phyloP scores from a whole-genome alignment of 2,113 vertebrate species.

The Lepidothrix coronata region DNA sequence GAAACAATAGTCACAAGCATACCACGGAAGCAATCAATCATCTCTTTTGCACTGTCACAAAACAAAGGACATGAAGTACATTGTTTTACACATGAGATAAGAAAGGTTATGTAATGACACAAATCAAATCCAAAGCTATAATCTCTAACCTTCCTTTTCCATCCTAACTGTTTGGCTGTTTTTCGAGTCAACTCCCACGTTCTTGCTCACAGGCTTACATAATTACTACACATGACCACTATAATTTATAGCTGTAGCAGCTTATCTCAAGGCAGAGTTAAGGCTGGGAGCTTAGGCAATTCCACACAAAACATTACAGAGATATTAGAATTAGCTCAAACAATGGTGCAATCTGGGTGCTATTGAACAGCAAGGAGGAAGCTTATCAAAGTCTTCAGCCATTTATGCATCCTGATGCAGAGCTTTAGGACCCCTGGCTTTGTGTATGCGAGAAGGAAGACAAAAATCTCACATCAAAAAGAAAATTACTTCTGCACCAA shows the following conservation, averaged over 20 bases:
- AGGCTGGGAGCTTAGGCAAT: neutral
- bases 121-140: neutral
- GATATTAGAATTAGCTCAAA: neutral
- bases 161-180: neutral
- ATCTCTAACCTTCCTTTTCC: neutral
- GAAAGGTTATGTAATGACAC: neutral
- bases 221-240: neutral
- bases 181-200: neutral
- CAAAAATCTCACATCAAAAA: neutral
- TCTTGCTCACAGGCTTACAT: neutral
- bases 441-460: neutral
- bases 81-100: neutral
- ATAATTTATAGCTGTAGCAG: constrained; percentile 12
- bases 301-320: neutral
- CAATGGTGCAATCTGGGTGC: neutral
- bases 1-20: neutral
- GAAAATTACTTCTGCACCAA: neutral
- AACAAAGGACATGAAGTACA: neutral
- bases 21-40: neutral
- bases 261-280: constrained; percentile 11
- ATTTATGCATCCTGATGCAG: neutral
- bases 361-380: neutral
- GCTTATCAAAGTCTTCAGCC: neutral
- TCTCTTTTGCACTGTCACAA: neutral
- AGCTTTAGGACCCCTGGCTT: neutral